Conservation (phyloP, 2,797 vertebrate genomes). For the Decapterus maruadsi region DNA sequence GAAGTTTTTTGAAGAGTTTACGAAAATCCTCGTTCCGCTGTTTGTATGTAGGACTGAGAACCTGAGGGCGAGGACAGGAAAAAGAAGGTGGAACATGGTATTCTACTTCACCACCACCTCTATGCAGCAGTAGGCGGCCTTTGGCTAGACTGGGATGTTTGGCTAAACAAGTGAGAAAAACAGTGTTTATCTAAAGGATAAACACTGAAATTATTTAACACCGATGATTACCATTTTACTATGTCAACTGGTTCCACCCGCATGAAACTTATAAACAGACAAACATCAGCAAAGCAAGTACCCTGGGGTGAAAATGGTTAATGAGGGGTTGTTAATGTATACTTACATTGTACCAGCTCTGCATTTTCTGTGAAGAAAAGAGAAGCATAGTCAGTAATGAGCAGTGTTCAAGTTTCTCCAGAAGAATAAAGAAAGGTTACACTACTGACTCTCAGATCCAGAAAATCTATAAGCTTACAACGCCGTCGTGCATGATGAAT, state of each 20-base stretch:
- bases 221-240: constrained; percentile 11
- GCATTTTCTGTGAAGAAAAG: constrained; percentile 91
- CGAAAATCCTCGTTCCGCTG: constrained; percentile 94
- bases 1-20: constrained; percentile 93
- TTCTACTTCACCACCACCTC: background rate
- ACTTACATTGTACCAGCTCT: constrained; percentile 98
- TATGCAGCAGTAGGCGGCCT: background rate
- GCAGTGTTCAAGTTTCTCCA: background rate
- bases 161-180: background rate
- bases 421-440: background rate
- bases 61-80: constrained; percentile 76
- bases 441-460: background rate
- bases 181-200: background rate
- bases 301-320: constrained; percentile 13
- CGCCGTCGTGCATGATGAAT: background rate
- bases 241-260: constrained; percentile 13
- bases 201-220: background rate
- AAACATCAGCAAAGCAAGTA: constrained; percentile 35
- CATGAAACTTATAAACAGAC: background rate
- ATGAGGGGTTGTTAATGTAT: constrained; percentile 35
- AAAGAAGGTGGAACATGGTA: constrained; percentile 16
- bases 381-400: constrained; percentile 41
- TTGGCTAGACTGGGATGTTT: background rate
- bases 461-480: background rate
- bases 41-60: constrained; percentile 94